Conservation (phyloP, 2,797 vertebrate species). For the Microtus agrestis region DNA sequence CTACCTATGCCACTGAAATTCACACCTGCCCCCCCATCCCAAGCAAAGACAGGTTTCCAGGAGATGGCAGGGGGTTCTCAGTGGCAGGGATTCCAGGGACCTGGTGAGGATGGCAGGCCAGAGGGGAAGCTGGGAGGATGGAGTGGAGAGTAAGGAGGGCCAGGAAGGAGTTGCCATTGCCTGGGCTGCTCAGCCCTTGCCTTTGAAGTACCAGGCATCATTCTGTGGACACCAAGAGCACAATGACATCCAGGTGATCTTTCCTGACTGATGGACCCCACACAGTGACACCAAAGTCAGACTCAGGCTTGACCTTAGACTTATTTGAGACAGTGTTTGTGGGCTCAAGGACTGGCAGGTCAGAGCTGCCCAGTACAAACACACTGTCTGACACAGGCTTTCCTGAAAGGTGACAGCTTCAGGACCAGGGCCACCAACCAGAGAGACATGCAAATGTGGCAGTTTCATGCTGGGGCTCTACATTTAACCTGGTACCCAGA, state of each 20-base stretch:
- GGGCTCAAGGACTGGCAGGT: background rate
- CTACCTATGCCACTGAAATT: background rate
- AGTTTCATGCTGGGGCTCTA: background rate
- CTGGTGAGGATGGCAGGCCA: background rate
- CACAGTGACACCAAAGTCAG: background rate
- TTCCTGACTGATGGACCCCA: background rate
- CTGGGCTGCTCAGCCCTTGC: background rate
- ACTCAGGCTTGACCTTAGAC: background rate
- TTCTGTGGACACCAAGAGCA: background rate
- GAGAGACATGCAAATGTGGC: constrained; percentile 40
- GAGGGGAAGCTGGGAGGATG: background rate
- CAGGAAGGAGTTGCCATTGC: background rate
- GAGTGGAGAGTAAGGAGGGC: background rate
- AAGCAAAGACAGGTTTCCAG: background rate
- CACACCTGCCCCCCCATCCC: background rate
- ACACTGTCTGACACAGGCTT: background rate
- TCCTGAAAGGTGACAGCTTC: background rate
- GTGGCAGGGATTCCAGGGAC: background rate
- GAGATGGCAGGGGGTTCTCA: background rate
- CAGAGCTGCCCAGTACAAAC: background rate
- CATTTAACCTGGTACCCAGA: background rate
- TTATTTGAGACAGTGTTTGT: background rate
- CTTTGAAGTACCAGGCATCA: background rate
- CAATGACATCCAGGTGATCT: background rate
- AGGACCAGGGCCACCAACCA: background rate